Conservation (phyloP, 1,140 invertebrate species). For the Grapholita molesta region DNA sequence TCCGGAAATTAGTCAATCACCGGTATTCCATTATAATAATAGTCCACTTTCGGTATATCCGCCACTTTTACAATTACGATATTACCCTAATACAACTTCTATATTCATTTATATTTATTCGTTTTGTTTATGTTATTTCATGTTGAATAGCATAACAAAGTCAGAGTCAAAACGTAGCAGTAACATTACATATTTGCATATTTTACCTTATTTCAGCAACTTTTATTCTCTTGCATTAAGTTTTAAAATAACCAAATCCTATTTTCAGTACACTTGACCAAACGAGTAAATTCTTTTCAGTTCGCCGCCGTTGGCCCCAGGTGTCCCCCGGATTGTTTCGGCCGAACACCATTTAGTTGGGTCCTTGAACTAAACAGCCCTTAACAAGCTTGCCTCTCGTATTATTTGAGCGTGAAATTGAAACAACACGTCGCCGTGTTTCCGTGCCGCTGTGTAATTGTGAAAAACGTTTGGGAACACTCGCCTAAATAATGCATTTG, state of each 20-base stretch:
- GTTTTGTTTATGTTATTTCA: background rate
- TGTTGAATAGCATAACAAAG: no score
- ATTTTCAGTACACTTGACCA: background rate
- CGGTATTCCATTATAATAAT: no score
- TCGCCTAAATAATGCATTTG: conserved; percentile 1
- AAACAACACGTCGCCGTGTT: conserved; percentile 6
- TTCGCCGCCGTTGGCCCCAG: conserved; percentile 31
- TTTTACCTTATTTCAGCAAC: background rate
- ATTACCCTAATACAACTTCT: no score
- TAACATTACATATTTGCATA: no score
- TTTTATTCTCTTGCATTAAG: background rate
- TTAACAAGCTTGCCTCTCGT: conserved; percentile 14
- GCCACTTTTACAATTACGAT: no score
- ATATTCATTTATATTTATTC: no score
- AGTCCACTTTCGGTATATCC: no score
- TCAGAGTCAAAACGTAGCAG: no score
- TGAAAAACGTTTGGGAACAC: background rate
- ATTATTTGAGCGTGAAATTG: conserved; percentile 17
- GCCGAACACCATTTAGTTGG: conserved; percentile 52
- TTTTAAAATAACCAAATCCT: background rate
- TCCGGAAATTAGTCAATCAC: no score
- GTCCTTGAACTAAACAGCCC: conserved; percentile 24
- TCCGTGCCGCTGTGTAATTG: conserved; percentile 9
- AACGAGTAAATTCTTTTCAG: background rate
- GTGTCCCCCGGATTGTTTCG: conserved; percentile 46